Conservation (phyloP, 1,140 invertebrate species). For the Platyscapa corneri region DNA sequence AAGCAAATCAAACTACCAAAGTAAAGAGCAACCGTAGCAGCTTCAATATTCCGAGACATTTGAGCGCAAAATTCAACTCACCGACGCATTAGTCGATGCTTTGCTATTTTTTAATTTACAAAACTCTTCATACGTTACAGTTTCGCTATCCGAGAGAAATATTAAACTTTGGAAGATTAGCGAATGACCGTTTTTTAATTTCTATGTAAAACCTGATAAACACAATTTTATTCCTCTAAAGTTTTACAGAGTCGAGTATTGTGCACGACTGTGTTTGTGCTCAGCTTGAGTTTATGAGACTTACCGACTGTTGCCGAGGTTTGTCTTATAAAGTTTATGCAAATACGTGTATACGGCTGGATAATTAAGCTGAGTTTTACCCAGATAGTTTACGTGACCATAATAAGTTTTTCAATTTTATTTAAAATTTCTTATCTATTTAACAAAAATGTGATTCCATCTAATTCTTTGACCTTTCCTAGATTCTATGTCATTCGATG, state of each 20-base stretch:
- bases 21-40: background rate
- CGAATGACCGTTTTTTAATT: background rate
- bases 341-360: background rate
- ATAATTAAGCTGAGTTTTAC: constrained; percentile 7
- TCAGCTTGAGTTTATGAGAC: constrained; percentile 9
- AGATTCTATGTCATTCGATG: too few species aligned
- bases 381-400: background rate
- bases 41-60: background rate
- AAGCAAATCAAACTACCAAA: background rate
- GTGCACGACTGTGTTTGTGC: constrained; percentile 15
- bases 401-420: background rate
- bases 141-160: background rate
- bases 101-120: background rate
- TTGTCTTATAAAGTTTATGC: constrained; percentile 25
- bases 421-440: background rate
- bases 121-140: background rate
- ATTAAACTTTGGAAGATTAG: background rate
- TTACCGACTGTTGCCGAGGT: constrained; percentile 12
- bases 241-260: background rate
- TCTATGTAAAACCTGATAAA: constrained; percentile 17
- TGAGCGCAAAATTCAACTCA: background rate
- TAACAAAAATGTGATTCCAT: too few species aligned
- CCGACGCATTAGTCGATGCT: background rate
- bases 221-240: constrained; percentile 6
- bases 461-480: too few species aligned